Evolutionary conservation across 2,797 vertebrate species (phyloP), one percentile per base, ranked within the genome.

Genomic region (Chiroxiphia lanceolata): DNA sequence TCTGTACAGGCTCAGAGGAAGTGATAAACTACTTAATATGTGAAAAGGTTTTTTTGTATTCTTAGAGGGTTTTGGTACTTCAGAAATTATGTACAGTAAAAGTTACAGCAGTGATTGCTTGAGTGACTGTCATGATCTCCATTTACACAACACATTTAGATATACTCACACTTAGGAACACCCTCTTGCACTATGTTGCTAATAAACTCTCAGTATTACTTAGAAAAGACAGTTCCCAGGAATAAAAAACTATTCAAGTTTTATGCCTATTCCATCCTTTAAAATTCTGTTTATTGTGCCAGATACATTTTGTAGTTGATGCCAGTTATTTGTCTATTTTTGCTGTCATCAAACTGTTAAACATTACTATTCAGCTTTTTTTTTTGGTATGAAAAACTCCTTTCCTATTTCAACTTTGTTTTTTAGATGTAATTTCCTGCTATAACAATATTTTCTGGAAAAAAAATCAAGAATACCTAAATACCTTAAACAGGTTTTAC

Each of bases 401-500:
- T 89, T 95, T 82, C 47, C 69, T 75, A 48, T 74, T 69, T 93
- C 48, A 86, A 14, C 36, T 68, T 42, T 74, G 5, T 50, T 69
- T 87, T 95, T 79, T 34, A 45, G 33, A 86, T 80, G 40, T 82
- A 90, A 89, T 80, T 97, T 96, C 81, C 71, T 88, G 31, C 51
- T 94, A 9, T 57, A 92, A 68, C 8, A 83, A 15, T 83, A 78
- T 94, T 93, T 97, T 94, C 81, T 95, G 91, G 27, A 5, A 33
- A 92, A 81, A 84, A 87, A 83, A 48, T 93, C 63, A 80, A 89
- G 56, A 77, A 75, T 84, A 80, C 25, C 84, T 81, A 75, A 89
- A 84, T 89, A 82, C 53, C 60, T 91, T 86, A 72, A 94, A 88
- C 89, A 87, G 76, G 82, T 94, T 95, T 95, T 95, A 78, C 83